These are phyloP conservation scores for Cryptophagus acutangulus DNA, from an alignment of 2,888 invertebrate species.

Conservation along the genomic window DNA sequence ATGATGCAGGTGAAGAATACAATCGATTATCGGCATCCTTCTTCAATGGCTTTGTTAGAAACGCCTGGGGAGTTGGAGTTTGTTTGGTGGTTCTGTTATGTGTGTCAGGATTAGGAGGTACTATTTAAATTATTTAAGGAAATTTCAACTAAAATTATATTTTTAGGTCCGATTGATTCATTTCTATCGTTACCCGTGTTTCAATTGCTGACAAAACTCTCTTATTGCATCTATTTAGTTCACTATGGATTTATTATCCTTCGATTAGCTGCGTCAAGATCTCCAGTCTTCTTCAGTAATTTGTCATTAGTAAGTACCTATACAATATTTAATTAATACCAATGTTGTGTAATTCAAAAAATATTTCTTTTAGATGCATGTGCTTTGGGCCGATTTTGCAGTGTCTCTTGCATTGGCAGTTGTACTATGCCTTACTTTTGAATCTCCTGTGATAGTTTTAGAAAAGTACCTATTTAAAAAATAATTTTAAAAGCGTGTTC, in stretches of 20 bases:
- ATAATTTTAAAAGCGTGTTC: no score
- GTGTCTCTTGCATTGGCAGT: conserved; percentile 6
- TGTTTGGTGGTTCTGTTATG: conserved; percentile 11
- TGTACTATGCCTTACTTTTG: conserved; percentile 12
- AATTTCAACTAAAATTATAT: not conserved
- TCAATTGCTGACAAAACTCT: conserved; percentile 13
- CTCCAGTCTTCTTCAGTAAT: no score
- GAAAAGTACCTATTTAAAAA: conserved; percentile 13
- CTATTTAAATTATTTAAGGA: not conserved
- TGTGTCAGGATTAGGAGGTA: conserved; percentile 10
- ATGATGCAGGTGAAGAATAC: conserved; percentile 5
- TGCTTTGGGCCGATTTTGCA: conserved; percentile 18
- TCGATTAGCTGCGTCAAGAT: not conserved
- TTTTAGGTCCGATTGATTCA: conserved; percentile 9
- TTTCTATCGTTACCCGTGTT: conserved; percentile 16
- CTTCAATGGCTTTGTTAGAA: conserved; percentile 6
- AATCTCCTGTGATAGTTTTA: conserved; percentile 15
- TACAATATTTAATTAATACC: no score
- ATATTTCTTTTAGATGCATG: not conserved
- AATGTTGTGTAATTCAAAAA: not conserved
- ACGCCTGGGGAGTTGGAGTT: conserved; percentile 6
- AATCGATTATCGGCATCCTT: not conserved
- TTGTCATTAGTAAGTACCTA: no score
- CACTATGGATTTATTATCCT: conserved; percentile 8
- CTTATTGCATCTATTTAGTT: conserved; percentile 14